Percentiles rank a stretch among this genome's conserved stretches.
Conservation (phyloP, 1,140 invertebrate genomes). For the Mamestra configurata region DNA sequence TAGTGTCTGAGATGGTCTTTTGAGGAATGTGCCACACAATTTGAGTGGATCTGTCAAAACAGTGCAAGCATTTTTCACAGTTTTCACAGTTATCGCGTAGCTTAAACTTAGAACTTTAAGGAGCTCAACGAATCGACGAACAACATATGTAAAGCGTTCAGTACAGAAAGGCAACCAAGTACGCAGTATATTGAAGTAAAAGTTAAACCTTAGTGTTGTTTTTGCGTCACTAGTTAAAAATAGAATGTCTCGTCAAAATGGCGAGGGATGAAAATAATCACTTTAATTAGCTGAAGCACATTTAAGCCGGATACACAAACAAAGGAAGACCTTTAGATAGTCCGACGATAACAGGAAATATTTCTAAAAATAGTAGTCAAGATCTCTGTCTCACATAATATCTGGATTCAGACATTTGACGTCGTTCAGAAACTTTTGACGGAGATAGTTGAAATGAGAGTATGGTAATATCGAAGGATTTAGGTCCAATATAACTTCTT, state of each 20-base stretch:
- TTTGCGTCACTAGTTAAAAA: constrained; percentile 2
- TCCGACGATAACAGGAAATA: neutral
- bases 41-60: too few relatives aligned
- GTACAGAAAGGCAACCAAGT: neutral
- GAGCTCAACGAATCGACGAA: too few relatives aligned
- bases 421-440: neutral
- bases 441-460: neutral
- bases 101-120: too few relatives aligned
- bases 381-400: neutral
- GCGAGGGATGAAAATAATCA: neutral
- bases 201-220: neutral
- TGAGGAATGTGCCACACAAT: too few relatives aligned
- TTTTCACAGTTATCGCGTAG: too few relatives aligned
- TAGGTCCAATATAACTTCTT: neutral
- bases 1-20: too few relatives aligned
- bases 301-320: neutral
- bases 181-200: neutral
- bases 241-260: neutral
- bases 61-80: too few relatives aligned
- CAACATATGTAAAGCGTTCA: too few relatives aligned
- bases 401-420: neutral
- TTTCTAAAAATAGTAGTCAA: neutral
- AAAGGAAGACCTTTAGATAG: neutral
- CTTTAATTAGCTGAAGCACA: neutral
- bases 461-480: constrained; percentile 31